Base-by-base conservation (phyloP, 2,113 vertebrate genomes). In the Cygnus buccinator region DNA sequence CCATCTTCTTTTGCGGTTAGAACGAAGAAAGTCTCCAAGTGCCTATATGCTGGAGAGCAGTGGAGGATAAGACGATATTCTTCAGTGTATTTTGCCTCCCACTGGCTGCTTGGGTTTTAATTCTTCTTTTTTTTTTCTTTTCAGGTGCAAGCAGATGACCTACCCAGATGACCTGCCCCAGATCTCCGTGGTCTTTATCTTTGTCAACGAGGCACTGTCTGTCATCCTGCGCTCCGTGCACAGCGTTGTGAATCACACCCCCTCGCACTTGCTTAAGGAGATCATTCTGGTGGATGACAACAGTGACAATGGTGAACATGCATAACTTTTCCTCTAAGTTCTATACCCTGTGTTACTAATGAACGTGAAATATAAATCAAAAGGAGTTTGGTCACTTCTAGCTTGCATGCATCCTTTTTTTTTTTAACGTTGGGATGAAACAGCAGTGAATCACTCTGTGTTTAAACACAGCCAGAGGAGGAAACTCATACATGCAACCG, bases 271-370 rank as follows among this genome's bases (percentile, higher is more conserved):
- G 90, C 99, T 99, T 48, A 99, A 99, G 93, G 99, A 99, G 96
- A 98, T 99, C 96, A 99, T 99, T 80, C 98, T 99, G 94, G 99
- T 99, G 94, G 99, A 99, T 15, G 99, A 99, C 98, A 99, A 99
- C 98, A 99, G 99, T 2, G 99, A 99, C 97, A 99, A 99, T 0
- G 99, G 99, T 99, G 96, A 98, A 97, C 29, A 63, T 3, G 0
- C 1, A 0, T 3, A 39, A 3, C 11, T 41, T 23, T 12, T 58
- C 29, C 55, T n/a, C 71, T 6, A 3, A 33, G 31, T 46, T 0
- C 15, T 1, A 12, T 22, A 19, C 61, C 72, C 11, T 2, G 3
- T 13, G 58, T 21, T 9, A 6, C 11, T 75, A 37, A 54, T 18
- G 15, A 23, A 8, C 7, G 4, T 11, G 58, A 66, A 33, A 31